phyloP scores from a whole-genome alignment of 2,888 invertebrate species.

The Callyntrura guangdongensis region DNA sequence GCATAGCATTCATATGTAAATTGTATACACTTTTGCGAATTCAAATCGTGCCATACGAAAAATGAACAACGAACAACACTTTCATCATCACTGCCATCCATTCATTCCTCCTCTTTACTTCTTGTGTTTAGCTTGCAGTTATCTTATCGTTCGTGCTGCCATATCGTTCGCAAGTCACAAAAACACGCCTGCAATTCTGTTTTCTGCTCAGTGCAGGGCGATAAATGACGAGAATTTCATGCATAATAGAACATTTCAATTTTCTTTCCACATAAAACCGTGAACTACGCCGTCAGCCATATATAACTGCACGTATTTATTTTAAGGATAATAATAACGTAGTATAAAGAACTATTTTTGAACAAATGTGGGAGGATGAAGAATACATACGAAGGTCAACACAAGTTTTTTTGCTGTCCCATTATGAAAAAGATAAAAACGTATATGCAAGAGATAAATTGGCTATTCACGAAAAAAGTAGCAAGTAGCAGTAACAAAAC shows the following conservation, averaged over 20 bases:
- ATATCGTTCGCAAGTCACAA: neutral
- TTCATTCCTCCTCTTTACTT: no score
- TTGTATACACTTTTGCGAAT: neutral
- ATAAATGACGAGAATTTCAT: conserved; percentile 47
- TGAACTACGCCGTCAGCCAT: no score
- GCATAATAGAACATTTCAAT: conserved; percentile 72
- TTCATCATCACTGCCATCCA: neutral
- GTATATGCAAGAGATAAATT: conserved; percentile 25
- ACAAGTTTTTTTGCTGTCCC: neutral
- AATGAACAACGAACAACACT: conserved; percentile 35
- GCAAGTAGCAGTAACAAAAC: neutral
- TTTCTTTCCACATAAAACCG: neutral
- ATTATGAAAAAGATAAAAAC: neutral
- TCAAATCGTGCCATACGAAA: conserved; percentile 13
- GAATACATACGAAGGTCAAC: conserved; percentile 18
- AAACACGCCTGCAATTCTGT: neutral
- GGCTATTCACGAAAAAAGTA: conserved; percentile 48
- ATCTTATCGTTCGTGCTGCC: neutral
- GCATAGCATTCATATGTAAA: conserved; percentile 70
- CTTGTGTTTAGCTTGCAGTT: neutral
- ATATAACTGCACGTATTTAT: conserved; percentile 1
- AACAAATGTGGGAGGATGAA: neutral
- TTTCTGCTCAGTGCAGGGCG: no score
- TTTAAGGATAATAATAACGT: neutral
- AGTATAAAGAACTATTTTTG: neutral